Conservation (phyloP, 2,113 vertebrate species). For the Oreochromis spilurus region DNA sequence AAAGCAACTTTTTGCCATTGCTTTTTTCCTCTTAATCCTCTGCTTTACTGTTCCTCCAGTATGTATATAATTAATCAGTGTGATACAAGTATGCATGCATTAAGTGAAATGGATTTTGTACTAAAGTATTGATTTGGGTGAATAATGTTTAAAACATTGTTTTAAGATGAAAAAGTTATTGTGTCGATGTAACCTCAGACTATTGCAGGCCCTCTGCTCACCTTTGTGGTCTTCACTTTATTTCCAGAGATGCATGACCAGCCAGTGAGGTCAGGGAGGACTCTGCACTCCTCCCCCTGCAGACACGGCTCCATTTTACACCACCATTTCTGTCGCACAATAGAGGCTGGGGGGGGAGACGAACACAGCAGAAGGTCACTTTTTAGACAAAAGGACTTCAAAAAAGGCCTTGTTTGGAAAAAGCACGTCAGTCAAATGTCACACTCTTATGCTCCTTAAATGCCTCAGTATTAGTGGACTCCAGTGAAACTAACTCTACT, state of each 20-base stretch:
- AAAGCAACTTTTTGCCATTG: neutral
- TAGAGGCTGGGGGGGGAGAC: constrained; percentile 75
- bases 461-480: neutral
- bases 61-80: neutral
- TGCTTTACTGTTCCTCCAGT: neutral
- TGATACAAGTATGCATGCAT: neutral
- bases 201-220: constrained; percentile 55
- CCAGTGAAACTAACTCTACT: neutral
- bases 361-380: constrained; percentile 33
- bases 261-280: constrained; percentile 89
- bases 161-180: neutral
- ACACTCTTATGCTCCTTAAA: neutral
- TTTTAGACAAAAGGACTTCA: constrained; percentile 23
- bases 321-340: constrained; percentile 93
- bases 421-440: constrained; percentile 14
- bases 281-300: constrained; percentile 88
- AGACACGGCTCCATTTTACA: constrained; percentile 93
- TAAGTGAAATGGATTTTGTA: neutral
- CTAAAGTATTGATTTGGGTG: neutral
- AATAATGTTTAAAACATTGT: neutral
- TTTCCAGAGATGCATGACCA: constrained; percentile 96
- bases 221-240: constrained; percentile 98
- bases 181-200: neutral
- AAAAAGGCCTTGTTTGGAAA: neutral
- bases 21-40: neutral